phyloP scores from a whole-genome alignment of 2,797 vertebrate species.

The Xyrichtys novacula region DNA sequence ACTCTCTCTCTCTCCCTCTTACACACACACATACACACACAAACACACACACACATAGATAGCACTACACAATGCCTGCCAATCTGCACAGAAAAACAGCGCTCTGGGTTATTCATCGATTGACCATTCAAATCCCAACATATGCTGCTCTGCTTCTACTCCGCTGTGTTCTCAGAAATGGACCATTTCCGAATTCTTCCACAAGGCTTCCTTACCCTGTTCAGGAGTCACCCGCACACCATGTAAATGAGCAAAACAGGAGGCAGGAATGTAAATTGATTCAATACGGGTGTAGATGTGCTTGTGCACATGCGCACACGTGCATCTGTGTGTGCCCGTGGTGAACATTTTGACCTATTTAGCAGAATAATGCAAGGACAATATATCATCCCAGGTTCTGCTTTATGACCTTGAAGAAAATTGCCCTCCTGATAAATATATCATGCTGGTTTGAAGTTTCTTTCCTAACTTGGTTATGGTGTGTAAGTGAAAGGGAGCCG shows the following conservation, averaged over 20 bases:
- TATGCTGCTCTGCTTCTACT: slow-evolving; percentile 87
- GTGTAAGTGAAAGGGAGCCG: slow-evolving; percentile 31
- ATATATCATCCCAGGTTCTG: slow-evolving; percentile 57
- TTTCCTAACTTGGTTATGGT: slow-evolving; percentile 27
- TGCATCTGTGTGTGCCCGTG: slow-evolving; percentile 23
- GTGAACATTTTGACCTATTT: slow-evolving; percentile 69
- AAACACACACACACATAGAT: slow-evolving; percentile 48
- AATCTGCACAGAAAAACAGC: slow-evolving; percentile 82
- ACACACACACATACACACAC: slow-evolving; percentile 53
- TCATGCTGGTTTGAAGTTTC: slow-evolving; percentile 50
- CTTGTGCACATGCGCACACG: slow-evolving; percentile 44
- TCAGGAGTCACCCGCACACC: slow-evolving; percentile 78
- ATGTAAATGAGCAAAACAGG: slow-evolving; percentile 82
- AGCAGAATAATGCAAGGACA: slow-evolving; percentile 52
- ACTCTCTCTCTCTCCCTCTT: slow-evolving; percentile 31
- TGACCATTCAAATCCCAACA: slow-evolving; percentile 95
- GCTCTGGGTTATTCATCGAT: slow-evolving; percentile 99
- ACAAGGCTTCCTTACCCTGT: slow-evolving; percentile 73
- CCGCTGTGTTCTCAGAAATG: slow-evolving; percentile 82
- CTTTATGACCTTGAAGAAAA: slow-evolving; percentile 62
- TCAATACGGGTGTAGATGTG: slow-evolving; percentile 62
- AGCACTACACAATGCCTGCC: slow-evolving; percentile 81
- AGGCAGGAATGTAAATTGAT: slow-evolving; percentile 76
- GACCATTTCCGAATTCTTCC: slow-evolving; percentile 83
- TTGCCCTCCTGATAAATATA: slow-evolving; percentile 49